phyloP scores from a whole-genome alignment of 2,797 vertebrate species.

The Hydrophis major region DNA sequence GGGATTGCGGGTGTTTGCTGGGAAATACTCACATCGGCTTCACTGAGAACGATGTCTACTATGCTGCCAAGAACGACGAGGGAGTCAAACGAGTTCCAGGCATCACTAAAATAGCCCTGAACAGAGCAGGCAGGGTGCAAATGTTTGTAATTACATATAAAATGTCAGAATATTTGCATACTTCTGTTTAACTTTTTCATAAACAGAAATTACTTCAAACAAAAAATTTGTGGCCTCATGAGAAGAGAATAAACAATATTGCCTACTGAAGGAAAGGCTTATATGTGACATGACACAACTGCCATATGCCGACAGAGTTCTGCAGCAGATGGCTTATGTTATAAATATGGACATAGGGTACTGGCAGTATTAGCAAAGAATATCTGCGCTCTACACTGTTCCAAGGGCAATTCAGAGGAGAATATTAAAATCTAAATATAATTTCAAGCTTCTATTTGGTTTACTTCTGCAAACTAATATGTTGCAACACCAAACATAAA shows the following conservation, averaged over 20 bases:
- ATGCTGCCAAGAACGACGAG: conserved; percentile 99
- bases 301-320: background rate
- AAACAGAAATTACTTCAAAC: conserved; percentile 70
- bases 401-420: background rate
- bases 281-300: conserved; percentile 44
- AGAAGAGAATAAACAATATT: conserved; percentile 67
- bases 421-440: background rate
- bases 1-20: conserved; percentile 60
- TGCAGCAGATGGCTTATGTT: conserved; percentile 43
- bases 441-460: background rate
- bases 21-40: conserved; percentile 97
- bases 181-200: conserved; percentile 72
- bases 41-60: conserved; percentile 99
- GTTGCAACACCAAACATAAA: background rate
- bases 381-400: background rate
- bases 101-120: conserved; percentile 98
- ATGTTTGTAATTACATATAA: conserved; percentile 75
- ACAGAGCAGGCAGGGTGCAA: conserved; percentile 81
- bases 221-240: conserved; percentile 60
- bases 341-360: background rate
- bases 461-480: background rate
- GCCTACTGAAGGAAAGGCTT: conserved; percentile 71
- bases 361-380: background rate
- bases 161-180: conserved; percentile 67
- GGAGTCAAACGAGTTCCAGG: conserved; percentile 99